These are phyloP conservation scores for Selenia dentaria DNA, from an alignment of 2,888 invertebrate species.

Conservation along the genomic window DNA sequence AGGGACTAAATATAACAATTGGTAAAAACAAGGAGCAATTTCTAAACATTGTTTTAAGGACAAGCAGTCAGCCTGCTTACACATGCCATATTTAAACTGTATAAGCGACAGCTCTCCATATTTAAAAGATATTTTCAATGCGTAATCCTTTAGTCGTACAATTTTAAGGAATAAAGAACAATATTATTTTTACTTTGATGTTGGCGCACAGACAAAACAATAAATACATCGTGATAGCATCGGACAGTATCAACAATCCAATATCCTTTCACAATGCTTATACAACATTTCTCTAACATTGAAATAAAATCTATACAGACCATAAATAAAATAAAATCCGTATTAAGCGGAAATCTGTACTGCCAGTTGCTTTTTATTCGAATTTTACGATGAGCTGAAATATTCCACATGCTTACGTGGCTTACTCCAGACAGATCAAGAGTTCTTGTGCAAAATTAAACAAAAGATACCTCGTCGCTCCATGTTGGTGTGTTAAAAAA, in stretches of 20 bases:
- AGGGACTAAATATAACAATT: too few species aligned
- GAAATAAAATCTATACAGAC: constrained; percentile 2
- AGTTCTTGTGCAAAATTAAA: constrained; percentile 12
- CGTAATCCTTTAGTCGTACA: too few species aligned
- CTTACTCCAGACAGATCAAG: constrained; percentile 11
- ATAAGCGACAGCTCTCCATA: too few species aligned
- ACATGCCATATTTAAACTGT: too few species aligned
- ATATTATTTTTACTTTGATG: too few species aligned
- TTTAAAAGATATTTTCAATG: too few species aligned
- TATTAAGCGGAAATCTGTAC: constrained; percentile 2
- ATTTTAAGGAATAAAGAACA: too few species aligned
- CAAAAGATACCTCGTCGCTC: constrained; percentile 5
- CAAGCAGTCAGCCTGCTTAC: too few species aligned
- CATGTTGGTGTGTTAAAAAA: constrained; percentile 10
- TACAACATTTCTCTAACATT: constrained; percentile 9
- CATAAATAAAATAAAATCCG: constrained; percentile 3
- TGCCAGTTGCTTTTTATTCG: constrained; percentile 2
- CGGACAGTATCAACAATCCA: constrained; percentile 8
- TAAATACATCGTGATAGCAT: constrained; percentile 15
- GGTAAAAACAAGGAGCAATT: too few species aligned
- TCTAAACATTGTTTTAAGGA: too few species aligned
- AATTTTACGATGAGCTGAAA: constrained; percentile 4
- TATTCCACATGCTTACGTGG: constrained; percentile 6
- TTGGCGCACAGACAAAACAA: constrained; percentile 13
- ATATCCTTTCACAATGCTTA: constrained; percentile 11